phyloP scores from a whole-genome alignment of 2,113 vertebrate species.

The Lucifuga dentata region DNA sequence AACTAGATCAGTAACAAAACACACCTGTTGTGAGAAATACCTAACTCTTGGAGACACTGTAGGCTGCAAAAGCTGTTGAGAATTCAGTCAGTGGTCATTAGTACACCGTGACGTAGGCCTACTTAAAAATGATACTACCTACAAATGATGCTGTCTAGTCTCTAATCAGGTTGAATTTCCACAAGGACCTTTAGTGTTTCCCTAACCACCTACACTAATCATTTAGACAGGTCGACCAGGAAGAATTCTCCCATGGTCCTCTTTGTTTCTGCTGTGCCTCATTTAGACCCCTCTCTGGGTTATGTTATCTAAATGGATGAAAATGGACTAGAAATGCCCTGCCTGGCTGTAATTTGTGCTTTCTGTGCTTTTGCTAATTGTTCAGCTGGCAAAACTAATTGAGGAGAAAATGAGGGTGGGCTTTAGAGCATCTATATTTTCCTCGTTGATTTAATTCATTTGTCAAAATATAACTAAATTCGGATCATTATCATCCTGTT shows the following conservation, averaged over 20 bases:
- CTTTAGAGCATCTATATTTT: neutral
- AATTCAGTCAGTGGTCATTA: constrained; percentile 41
- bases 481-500: constrained; percentile 48
- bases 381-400: constrained; percentile 20
- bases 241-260: constrained; percentile 31
- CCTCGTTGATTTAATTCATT: constrained; percentile 32
- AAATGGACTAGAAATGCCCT: constrained; percentile 34
- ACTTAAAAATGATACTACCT: no score
- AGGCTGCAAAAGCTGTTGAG: constrained; percentile 6
- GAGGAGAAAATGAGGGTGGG: constrained; percentile 21
- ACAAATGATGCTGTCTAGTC: constrained; percentile 45
- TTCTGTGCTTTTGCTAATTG: constrained; percentile 43
- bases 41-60: constrained; percentile 3
- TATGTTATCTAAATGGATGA: constrained; percentile 40
- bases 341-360: constrained; percentile 29
- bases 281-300: constrained; percentile 55
- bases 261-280: constrained; percentile 27
- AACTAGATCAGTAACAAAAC: constrained; percentile 25
- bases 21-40: constrained; percentile 5
- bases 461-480: constrained; percentile 43
- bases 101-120: constrained; percentile 15
- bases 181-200: constrained; percentile 41
- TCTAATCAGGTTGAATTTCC: constrained; percentile 54
- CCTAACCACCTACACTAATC: constrained; percentile 49
- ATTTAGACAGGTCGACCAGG: constrained; percentile 40